phyloP scores from a whole-genome alignment of 2,113 vertebrate species.

The Siniperca chuatsi region DNA sequence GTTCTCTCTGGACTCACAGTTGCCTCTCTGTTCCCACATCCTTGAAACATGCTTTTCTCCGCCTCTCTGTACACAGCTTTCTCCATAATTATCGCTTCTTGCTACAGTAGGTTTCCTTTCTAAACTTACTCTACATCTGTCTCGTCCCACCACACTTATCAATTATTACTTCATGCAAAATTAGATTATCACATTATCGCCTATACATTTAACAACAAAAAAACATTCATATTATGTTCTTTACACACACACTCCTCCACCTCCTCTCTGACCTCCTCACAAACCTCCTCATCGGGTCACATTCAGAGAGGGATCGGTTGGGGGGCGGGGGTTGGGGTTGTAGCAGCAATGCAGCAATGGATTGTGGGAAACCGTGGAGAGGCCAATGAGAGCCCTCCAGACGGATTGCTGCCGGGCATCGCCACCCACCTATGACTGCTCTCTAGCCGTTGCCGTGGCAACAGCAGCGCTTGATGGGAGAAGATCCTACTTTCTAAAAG shows the following conservation, averaged over 20 bases:
- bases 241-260: constrained; percentile 21
- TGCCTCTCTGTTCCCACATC: not conserved
- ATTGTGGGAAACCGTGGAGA: constrained; percentile 76
- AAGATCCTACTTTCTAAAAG: constrained; percentile 59
- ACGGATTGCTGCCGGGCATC: constrained; percentile 74
- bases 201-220: not conserved
- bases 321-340: not conserved
- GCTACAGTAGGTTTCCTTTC: constrained; percentile 7
- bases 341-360: constrained; percentile 43
- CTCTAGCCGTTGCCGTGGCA: constrained; percentile 76
- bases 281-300: constrained; percentile 50
- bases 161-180: not conserved
- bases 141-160: constrained; percentile 10
- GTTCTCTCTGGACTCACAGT: not conserved
- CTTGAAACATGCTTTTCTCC: not conserved
- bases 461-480: constrained; percentile 75
- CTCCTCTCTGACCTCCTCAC: constrained; percentile 55
- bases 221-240: not conserved
- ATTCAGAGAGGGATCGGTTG: constrained; percentile 10
- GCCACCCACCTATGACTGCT: constrained; percentile 75
- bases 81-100: constrained; percentile 7
- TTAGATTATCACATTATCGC: not conserved
- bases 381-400: constrained; percentile 79
- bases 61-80: not conserved
- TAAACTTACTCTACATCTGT: constrained; percentile 6